Base-by-base conservation (phyloP, 2,888 invertebrate species). In the Busseola fusca region DNA sequence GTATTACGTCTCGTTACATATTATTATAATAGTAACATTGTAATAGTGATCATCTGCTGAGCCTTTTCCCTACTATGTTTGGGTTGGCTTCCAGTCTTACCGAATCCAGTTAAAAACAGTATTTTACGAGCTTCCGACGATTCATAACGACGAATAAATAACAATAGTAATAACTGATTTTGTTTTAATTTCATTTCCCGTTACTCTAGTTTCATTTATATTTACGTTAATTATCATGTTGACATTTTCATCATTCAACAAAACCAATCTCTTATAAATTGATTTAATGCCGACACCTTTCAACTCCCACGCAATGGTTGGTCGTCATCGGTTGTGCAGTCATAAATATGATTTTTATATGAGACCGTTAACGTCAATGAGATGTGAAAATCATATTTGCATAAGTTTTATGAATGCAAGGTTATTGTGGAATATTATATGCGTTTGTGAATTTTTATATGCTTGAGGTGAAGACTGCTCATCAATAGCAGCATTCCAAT, bases 341-440 rank as follows among this genome's bases (percentile, higher is more conserved):
- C 72, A 64, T 84, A 82, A 84, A 83, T 78, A 70, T 68, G n/a
- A 62, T 60, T 66, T 78, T 74, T 70, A 74, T 69, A 72, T 57
- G 65, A 67, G 56, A 76, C 48, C 57, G 54, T 68, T 58, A 77
- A 69, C 63, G 50, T 64, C 72, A 54, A 45, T 71, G 66, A 54
- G 40, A 76, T 69, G 80, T 81, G 74, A 57, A 81, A 80, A 78
- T 57, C 21, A 57, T 78, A 84, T 82, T 82, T 82, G 75, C 78
- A 72, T 74, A 76, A 48, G 62, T 69, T 56, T 69, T 76, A 71
- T 73, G 77, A 56, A 78, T 60, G 48, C 40, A 59, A 63, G 52
- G 69, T 69, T 80, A 62, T 69, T 72, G 69, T 80, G 72, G 73
- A 72, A 74, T 72, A 18, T 50, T 50, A 37, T 27, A 16, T 56